phyloP scores from a whole-genome alignment of 2,888 invertebrate species.

The Dexiosoma caninum region DNA sequence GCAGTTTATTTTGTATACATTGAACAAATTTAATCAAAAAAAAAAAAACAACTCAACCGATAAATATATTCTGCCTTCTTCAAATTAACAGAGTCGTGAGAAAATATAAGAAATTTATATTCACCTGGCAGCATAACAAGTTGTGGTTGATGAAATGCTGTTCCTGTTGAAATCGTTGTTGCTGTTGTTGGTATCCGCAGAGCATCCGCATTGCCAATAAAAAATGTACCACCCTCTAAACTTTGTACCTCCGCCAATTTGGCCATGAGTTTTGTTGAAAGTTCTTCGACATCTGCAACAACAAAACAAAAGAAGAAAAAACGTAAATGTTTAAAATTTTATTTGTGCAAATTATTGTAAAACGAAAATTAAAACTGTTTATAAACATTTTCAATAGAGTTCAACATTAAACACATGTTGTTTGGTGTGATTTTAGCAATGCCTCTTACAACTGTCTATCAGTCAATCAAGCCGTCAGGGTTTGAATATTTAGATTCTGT shows the following conservation, averaged over 20 bases:
- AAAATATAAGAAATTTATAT: no score
- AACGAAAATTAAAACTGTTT: neutral
- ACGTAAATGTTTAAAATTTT: neutral
- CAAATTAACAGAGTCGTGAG: no score
- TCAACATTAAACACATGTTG: constrained; percentile 41
- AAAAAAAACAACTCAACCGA: no score
- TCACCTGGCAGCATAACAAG: constrained; percentile 77
- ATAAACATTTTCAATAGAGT: constrained; percentile 28
- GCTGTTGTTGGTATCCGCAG: constrained; percentile 70
- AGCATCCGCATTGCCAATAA: constrained; percentile 77
- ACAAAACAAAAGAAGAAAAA: constrained; percentile 38
- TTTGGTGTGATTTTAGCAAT: constrained; percentile 4
- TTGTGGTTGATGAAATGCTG: constrained; percentile 74
- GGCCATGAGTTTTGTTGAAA: constrained; percentile 78
- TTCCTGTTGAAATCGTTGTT: constrained; percentile 56
- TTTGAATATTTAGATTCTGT: neutral
- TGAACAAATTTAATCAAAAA: no score
- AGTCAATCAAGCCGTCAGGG: neutral
- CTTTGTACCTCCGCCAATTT: constrained; percentile 77
- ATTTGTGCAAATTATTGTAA: neutral
- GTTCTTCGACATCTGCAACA: constrained; percentile 77
- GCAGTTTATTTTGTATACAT: no score
- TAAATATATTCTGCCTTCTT: no score
- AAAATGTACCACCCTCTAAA: constrained; percentile 77
- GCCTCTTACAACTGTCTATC: neutral